phyloP scores from a whole-genome alignment of 2,888 invertebrate genomes.

The Boloria selene region DNA sequence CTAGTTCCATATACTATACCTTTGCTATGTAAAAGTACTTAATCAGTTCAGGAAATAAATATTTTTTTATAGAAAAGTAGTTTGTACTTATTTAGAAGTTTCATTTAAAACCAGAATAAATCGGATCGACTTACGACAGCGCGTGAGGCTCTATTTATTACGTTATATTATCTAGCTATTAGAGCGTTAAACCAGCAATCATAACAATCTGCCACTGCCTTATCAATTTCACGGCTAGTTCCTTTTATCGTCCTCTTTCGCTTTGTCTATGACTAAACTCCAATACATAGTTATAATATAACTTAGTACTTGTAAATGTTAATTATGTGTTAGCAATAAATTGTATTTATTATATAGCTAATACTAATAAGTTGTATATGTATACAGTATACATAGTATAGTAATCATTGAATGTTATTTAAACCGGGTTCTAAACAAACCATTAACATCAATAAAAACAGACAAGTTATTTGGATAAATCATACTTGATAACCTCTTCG shows the following conservation, averaged over 20 bases:
- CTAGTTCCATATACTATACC: no score
- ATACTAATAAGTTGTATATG: no score
- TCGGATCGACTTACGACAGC: background rate
- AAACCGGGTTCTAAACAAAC: background rate
- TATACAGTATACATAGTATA: no score
- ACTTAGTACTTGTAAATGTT: background rate
- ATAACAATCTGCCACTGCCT: conserved; percentile 35
- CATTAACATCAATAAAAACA: background rate
- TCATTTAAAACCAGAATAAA: background rate
- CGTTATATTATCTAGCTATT: conserved; percentile 11
- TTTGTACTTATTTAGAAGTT: no score
- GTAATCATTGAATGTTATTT: no score
- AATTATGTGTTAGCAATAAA: background rate
- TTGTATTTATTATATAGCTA: no score
- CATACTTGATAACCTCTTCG: conserved; percentile 14
- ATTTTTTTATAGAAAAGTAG: no score
- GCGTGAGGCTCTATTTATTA: background rate
- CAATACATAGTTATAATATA: background rate
- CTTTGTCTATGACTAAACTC: background rate
- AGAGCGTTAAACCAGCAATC: conserved; percentile 7
- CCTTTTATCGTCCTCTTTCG: conserved; percentile 29
- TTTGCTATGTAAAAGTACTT: no score
- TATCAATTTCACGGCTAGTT: conserved; percentile 47
- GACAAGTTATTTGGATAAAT: conserved; percentile 1
- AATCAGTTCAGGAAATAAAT: no score